These are phyloP conservation scores for Cetoscarus ocellatus DNA, from an alignment of 2,797 vertebrate genomes.

Conservation along the genomic window DNA sequence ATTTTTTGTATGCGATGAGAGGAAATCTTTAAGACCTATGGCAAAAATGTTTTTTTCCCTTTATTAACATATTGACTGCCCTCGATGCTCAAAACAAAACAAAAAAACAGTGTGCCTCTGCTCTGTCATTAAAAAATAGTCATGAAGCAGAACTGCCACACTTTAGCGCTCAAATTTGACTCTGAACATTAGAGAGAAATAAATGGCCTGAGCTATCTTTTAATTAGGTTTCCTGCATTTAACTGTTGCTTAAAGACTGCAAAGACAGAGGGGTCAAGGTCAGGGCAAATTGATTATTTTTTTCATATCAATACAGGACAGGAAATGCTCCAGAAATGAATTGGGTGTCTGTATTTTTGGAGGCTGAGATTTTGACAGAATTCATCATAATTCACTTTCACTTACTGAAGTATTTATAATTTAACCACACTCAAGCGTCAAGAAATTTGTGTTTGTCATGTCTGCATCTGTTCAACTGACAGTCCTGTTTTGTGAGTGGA, in stretches of 20 bases:
- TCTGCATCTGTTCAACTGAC: slow-evolving; percentile 34
- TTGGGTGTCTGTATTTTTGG: slow-evolving; percentile 14
- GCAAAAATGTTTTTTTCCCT: no score
- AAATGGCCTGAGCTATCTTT: slow-evolving; percentile 75
- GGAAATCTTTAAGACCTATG: no score
- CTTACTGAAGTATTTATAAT: slow-evolving; percentile 42
- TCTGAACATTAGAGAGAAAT: slow-evolving; percentile 58
- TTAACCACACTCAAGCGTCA: slow-evolving; percentile 44
- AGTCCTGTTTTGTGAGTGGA: slow-evolving; percentile 31
- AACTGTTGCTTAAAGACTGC: slow-evolving; percentile 56
- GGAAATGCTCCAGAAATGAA: slow-evolving; percentile 50
- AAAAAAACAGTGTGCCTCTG: neutral
- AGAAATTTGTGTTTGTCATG: slow-evolving; percentile 44
- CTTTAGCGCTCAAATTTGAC: slow-evolving; percentile 49
- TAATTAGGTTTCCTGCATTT: slow-evolving; percentile 71
- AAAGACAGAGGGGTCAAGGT: slow-evolving; percentile 72
- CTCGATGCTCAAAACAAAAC: neutral
- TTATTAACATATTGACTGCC: neutral
- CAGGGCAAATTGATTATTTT: slow-evolving; percentile 75
- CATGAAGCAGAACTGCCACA: neutral
- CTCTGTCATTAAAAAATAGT: neutral
- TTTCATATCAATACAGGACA: slow-evolving; percentile 52
- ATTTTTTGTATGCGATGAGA: no score
- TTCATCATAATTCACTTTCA: slow-evolving; percentile 50
- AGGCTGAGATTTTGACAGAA: slow-evolving; percentile 19